phyloP scores from a whole-genome alignment of 1,140 invertebrate genomes.

The Caenorhabditis inopinata region DNA sequence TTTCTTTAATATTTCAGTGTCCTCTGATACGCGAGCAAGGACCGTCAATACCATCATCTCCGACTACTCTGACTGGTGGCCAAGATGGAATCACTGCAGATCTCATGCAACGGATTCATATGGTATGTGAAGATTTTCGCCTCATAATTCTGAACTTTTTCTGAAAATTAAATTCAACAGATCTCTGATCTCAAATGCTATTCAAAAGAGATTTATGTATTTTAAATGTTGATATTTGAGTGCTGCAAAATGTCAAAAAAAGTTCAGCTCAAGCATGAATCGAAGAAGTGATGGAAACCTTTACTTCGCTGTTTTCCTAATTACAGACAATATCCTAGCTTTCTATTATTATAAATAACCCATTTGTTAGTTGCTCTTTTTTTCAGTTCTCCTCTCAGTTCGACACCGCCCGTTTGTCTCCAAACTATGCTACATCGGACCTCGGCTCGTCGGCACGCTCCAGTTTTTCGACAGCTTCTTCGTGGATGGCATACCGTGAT shows the following conservation, averaged over 20 bases:
- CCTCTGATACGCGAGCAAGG: slow-evolving; percentile 92
- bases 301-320: too few relatives aligned
- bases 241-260: too few relatives aligned
- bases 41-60: slow-evolving; percentile 92
- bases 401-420: slow-evolving; percentile 55
- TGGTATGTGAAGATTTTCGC: slow-evolving; percentile 68
- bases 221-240: too few relatives aligned
- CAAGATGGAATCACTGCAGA: slow-evolving; percentile 83
- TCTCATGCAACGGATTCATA: slow-evolving; percentile 70
- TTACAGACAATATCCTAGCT: too few relatives aligned
- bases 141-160: background rate
- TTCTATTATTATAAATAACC: background rate
- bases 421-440: slow-evolving; percentile 62
- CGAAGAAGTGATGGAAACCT: too few relatives aligned
- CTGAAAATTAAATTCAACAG: background rate
- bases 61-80: slow-evolving; percentile 80
- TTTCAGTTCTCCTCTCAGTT: slow-evolving; percentile 62
- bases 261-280: too few relatives aligned
- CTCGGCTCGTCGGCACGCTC: slow-evolving; percentile 57
- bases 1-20: slow-evolving; percentile 68
- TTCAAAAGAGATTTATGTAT: background rate
- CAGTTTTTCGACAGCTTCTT: slow-evolving; percentile 49
- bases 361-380: background rate
- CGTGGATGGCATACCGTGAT: slow-evolving; percentile 60
- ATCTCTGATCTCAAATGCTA: too few relatives aligned